Percentiles rank a stretch among this genome's conserved stretches.
Conservation (phyloP, 2,888 invertebrate species). For the Trissoscelio sp. region DNA sequence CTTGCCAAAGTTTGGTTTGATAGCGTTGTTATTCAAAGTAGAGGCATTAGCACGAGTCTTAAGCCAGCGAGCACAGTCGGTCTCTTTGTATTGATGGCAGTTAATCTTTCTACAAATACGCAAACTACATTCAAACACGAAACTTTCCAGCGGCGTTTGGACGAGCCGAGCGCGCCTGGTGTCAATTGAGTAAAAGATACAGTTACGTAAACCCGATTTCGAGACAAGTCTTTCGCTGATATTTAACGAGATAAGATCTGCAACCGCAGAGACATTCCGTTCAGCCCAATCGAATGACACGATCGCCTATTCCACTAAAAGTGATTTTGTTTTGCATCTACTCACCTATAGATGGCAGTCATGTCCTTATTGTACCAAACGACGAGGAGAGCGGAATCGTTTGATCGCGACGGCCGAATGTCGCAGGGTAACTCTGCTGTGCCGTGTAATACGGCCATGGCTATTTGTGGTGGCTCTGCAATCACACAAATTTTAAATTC, state of each 20-base stretch:
- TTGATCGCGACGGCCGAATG: slow-evolving; percentile 89
- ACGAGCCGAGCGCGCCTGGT: slow-evolving; percentile 37
- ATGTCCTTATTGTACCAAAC: slow-evolving; percentile 96
- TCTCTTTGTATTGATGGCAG: slow-evolving; percentile 57
- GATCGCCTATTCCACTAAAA: background rate
- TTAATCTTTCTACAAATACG: slow-evolving; percentile 66
- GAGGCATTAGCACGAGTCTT: slow-evolving; percentile 47
- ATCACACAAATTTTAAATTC: too few species aligned
- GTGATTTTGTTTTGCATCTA: slow-evolving; percentile 11
- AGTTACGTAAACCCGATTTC: slow-evolving; percentile 24
- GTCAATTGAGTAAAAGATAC: slow-evolving; percentile 49
- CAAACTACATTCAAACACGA: slow-evolving; percentile 54
- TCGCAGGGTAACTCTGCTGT: slow-evolving; percentile 94
- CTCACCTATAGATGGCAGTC: slow-evolving; percentile 93
- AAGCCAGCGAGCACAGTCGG: slow-evolving; percentile 40
- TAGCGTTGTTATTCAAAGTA: slow-evolving; percentile 56
- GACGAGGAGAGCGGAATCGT: slow-evolving; percentile 92
- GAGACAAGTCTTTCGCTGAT: slow-evolving; percentile 38
- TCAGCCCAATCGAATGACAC: background rate
- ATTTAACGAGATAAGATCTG: slow-evolving; percentile 57
- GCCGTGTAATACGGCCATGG: slow-evolving; percentile 90
- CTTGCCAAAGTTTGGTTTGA: slow-evolving; percentile 35
- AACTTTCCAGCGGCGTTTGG: slow-evolving; percentile 41
- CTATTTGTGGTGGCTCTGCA: slow-evolving; percentile 86
- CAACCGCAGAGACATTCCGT: slow-evolving; percentile 11